Percentiles rank a stretch among this genome's conserved stretches.
phyloP scores from a whole-genome alignment of 2,888 invertebrate genomes.

The Podabrus alpinus region DNA sequence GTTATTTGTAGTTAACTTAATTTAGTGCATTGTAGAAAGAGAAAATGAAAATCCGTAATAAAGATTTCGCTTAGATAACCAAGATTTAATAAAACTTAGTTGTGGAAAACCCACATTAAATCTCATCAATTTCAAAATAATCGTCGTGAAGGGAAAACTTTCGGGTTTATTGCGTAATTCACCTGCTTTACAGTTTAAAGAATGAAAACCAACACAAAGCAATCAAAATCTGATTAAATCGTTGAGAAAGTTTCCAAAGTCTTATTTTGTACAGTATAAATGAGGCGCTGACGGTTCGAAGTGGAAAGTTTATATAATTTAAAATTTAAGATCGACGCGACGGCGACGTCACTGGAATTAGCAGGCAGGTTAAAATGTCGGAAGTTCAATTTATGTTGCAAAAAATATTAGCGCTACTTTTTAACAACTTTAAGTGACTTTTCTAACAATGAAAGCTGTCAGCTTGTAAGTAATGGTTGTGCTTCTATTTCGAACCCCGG shows the following conservation, averaged over 20 bases:
- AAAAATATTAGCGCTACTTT: neutral
- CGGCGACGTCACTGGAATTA: neutral
- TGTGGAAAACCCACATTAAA: neutral
- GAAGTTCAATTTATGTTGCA: neutral
- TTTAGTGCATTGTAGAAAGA: neutral
- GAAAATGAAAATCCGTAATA: neutral
- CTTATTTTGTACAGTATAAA: neutral
- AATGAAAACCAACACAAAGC: neutral
- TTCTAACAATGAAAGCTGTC: conserved; percentile 9
- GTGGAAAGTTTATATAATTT: neutral
- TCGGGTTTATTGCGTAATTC: neutral
- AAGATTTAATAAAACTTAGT: neutral
- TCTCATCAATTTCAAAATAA: neutral
- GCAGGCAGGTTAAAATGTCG: neutral
- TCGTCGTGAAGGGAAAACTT: neutral
- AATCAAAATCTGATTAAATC: neutral
- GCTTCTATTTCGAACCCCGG: neutral
- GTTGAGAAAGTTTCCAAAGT: neutral
- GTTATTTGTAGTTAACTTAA: neutral
- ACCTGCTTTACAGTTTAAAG: neutral
- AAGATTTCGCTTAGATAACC: neutral
- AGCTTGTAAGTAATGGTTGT: neutral
- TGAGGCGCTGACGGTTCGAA: neutral
- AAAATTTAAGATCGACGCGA: neutral
- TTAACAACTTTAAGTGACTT: neutral